Conservation (phyloP, 2,113 vertebrate genomes). For the Podarcis cretensis region DNA sequence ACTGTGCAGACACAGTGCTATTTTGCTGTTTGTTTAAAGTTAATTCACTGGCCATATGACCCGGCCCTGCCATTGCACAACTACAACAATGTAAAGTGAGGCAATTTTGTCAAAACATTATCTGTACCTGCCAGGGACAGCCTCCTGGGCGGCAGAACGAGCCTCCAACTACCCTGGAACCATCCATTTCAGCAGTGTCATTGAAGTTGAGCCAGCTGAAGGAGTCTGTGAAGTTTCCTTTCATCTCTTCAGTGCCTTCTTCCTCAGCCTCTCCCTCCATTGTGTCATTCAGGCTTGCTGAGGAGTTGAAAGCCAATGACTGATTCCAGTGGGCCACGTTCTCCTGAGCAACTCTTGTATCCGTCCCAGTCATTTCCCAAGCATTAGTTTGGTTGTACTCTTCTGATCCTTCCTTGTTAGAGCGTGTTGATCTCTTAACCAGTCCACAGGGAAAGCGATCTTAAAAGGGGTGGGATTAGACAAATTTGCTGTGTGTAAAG, state of each 20-base stretch:
- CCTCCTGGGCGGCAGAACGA: conserved; percentile 75
- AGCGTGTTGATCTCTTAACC: conserved; percentile 37
- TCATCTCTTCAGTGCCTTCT: accelerated
- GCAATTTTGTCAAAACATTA: not conserved
- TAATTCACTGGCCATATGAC: not conserved
- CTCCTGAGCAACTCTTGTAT: accelerated
- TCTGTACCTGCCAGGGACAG: conserved; percentile 86
- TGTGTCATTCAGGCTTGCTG: not conserved
- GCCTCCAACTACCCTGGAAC: conserved; percentile 76
- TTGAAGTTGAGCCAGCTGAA: accelerated
- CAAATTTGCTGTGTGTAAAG: not conserved
- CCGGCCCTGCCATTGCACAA: not conserved
- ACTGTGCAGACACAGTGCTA: too few species aligned
- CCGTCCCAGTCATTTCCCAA: accelerated
- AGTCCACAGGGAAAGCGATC: conserved; percentile 70
- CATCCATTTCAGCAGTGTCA: accelerated
- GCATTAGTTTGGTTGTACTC: accelerated
- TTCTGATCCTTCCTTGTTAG: not conserved
- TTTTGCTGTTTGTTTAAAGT: too few species aligned
- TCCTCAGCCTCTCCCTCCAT: accelerated
- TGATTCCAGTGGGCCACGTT: not conserved
- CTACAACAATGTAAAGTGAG: not conserved
- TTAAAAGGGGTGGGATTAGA: conserved; percentile 32
- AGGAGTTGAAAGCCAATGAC: not conserved
- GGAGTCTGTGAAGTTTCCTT: accelerated